Evolutionary conservation across 2,888 invertebrate species (phyloP), one percentile per base, ranked within the genome.

Genomic region (Ditylenchus weischeri): DNA sequence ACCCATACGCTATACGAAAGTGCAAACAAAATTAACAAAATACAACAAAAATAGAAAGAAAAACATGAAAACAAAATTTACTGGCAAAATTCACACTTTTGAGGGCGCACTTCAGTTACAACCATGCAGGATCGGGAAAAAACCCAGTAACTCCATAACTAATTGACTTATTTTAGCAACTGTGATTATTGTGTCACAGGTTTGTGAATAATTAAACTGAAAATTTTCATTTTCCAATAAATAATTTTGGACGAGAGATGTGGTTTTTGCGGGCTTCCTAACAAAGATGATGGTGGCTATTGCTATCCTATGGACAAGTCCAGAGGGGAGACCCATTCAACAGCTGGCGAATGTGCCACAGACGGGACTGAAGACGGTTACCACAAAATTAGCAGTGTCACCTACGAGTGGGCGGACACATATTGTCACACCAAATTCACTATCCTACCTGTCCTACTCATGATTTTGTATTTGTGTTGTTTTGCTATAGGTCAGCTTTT

Each of bases 141-240:
- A n/a, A n/a, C n/a, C n/a, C n/a, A n/a, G n/a, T n/a, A n/a, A n/a
- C n/a, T n/a, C n/a, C n/a, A n/a, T n/a, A n/a, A n/a, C n/a, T n/a
- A n/a, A n/a, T n/a, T n/a, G n/a, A n/a, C n/a, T n/a, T n/a, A n/a
- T 54, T 54, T 54, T 64, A 76, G 74, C 23, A 81, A 79, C 60
- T 87, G 87, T 77, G 83, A 84, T 65, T 73, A 72, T 3, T 87
- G 87, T 75, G 84, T 85, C 21, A 81, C 82, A 21, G 43, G 43
- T 43, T 43, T 8, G 43, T 15, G n/a, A n/a, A n/a, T n/a, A n/a
- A n/a, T n/a, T n/a, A n/a, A n/a, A n/a, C n/a, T n/a, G n/a, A n/a
- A 43, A 10, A 43, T 43, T 43, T 43, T 43, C 43, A 13, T 43
- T 2, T 3, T 8, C 15, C 1, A 43, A 43, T 43, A 8, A n/a